phyloP scores from a whole-genome alignment of 2,797 vertebrate genomes.

The Ambastaia sidthimunki region DNA sequence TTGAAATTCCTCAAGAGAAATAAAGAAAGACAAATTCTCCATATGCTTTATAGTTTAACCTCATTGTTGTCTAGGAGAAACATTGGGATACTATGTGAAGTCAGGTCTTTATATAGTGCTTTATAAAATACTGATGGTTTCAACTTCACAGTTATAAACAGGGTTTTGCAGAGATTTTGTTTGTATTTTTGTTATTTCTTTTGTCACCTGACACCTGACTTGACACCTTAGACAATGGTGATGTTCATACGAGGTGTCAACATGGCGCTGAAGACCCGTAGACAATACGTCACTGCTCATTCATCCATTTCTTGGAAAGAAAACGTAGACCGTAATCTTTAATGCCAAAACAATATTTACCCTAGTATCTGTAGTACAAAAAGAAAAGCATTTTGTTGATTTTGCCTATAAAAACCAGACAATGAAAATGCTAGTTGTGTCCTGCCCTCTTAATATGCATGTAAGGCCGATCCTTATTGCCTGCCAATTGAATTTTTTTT shows the following conservation, averaged over 20 bases:
- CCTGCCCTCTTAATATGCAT: neutral
- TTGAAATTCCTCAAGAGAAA: neutral
- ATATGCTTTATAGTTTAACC: too few species aligned
- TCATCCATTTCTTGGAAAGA: neutral
- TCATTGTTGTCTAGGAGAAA: too few species aligned
- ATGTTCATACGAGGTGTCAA: neutral
- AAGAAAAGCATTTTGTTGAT: too few species aligned
- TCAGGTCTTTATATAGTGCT: too few species aligned
- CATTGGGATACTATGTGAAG: too few species aligned
- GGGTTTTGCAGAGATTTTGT: too few species aligned
- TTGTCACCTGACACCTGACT: too few species aligned
- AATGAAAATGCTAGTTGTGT: neutral
- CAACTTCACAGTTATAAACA: too few species aligned
- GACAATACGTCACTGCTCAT: too few species aligned
- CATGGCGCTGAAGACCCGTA: neutral
- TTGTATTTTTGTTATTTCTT: too few species aligned
- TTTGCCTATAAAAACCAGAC: neutral
- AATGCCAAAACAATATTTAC: neutral
- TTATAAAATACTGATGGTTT: too few species aligned
- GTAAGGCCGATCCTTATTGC: constrained; percentile 8
- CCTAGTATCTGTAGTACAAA: neutral
- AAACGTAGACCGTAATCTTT: neutral
- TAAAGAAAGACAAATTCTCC: neutral
- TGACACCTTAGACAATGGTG: too few species aligned
- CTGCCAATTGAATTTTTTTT: neutral